Evolutionary conservation across 2,113 vertebrate genomes (phyloP), one percentile per base, ranked within the genome.

Genomic region (Aplodontia rufa): DNA sequence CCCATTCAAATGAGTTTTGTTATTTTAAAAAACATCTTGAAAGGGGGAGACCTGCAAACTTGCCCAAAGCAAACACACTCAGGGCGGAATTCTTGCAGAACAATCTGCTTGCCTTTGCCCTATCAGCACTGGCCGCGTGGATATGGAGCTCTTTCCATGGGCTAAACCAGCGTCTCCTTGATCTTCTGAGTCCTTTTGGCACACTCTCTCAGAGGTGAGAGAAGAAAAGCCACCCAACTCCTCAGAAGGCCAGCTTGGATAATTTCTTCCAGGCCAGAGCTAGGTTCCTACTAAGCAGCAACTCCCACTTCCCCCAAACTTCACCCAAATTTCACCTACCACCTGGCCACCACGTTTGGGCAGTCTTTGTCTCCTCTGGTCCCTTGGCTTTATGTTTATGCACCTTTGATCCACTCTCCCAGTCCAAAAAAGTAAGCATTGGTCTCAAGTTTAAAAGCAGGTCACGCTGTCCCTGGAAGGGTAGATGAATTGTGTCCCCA

Each of bases 21-120:
- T 89, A 83, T 94, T 95, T 78, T 93, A 62, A 79, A 87, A 94
- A 97, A 87, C 45, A 87, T 96, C 95, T 96, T 93, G 87, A 93
- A 87, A 90, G 95, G 55, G 51, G 51, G 51, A 96, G 94, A 78
- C 82, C 96, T 69, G 40, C 74, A 84, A 53, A 71, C 80, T 93
- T 45, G 24, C 49, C 93, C 95, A 88, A 87, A 96, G 88, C 79
- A 91, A 94, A 94, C 45, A 45, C 30, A 69, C 32, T 85, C 53
- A 75, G 69, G 90, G 60, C 74, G 89, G 62, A 96, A 83, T 35
- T 40, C 55, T 62, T 79, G 17, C 66, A 53, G 32, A 93, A 93
- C 40, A 47, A 49, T 88, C 84, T 47, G 47, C 85, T 92, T 55
- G n/a, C 45, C 32, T 47, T 62, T 82, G 58, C 11, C 62, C 66